Conservation (phyloP, 2,797 vertebrate species). For the Pangasius krempfi region DNA sequence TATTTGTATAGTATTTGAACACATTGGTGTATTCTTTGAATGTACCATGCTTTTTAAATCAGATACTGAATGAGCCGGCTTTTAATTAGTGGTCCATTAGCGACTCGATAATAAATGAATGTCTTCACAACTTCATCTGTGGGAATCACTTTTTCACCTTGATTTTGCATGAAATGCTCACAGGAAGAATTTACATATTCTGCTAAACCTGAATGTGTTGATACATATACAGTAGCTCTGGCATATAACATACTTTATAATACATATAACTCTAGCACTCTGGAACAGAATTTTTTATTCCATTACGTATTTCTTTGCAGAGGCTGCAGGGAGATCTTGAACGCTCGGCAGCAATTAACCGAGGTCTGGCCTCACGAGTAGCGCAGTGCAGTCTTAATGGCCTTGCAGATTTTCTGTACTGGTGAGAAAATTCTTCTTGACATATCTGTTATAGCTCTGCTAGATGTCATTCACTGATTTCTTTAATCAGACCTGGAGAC, state of each 20-base stretch:
- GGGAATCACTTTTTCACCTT: neutral
- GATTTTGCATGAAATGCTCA: neutral
- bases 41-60: neutral
- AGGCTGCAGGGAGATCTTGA: constrained; percentile 84
- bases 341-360: constrained; percentile 80
- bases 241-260: neutral
- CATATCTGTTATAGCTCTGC: neutral
- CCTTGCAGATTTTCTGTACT: constrained; percentile 87
- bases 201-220: neutral
- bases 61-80: neutral
- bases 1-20: neutral
- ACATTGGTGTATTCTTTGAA: neutral
- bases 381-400: constrained; percentile 85
- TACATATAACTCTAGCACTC: neutral
- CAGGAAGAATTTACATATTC: neutral
- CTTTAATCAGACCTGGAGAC: neutral
- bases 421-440: constrained; percentile 64
- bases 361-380: constrained; percentile 80
- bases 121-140: neutral
- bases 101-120: neutral
- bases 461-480: neutral
- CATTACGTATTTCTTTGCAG: constrained; percentile 63
- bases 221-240: neutral
- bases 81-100: neutral
- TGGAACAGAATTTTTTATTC: neutral